Evolutionary conservation across 1,140 invertebrate genomes (phyloP), one percentile per base, ranked within the genome.

Genomic region (Heliconius hewitsoni): DNA sequence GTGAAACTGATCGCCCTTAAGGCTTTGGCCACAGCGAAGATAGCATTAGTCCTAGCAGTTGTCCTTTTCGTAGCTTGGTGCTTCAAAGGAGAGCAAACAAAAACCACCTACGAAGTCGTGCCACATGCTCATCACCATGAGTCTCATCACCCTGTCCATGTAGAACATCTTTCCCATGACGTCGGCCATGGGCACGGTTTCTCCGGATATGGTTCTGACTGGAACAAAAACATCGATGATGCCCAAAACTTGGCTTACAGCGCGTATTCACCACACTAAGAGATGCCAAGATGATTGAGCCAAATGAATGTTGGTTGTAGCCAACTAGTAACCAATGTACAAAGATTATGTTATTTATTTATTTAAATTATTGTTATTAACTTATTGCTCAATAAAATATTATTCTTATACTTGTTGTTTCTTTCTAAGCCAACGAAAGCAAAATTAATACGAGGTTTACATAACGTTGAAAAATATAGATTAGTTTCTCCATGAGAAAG

Each of bases 211-310:
- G 93, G 93, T 9, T 84, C 89, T 5, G 93, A 94, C 86, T 94
- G 93, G 93, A 93, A 89, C 91, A 94, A 94, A 78, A 94, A 93
- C 85, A 82, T 93, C 16, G 93, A 94, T 23, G 93, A 94, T 13
- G 90, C 88, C 27, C 93, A 94, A 74, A 90, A 91, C 75, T 83
- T 94, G 11, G 93, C 93, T 19, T 94, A 94, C 85, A 87, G 87
- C 55, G 93, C 86, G 3, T 94, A 94, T 81, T 87, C 91, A 18
- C 87, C 85, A 0, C 90, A 91, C 60, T 89, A 89, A 37, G 8
- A 37, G 50, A n/a, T n/a, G n/a, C n/a, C n/a, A n/a, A n/a, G n/a
- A 60, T 92, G 89, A 85, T 85, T 57, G 82, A 86, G 71, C 74
- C 42, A 82, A 78, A 86, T 82, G 81, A 90, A 30, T 30, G 87